Percentiles rank a stretch among this genome's conserved stretches.
Conservation (phyloP, 2,797 vertebrate species). For the Anolis apletophallus region DNA sequence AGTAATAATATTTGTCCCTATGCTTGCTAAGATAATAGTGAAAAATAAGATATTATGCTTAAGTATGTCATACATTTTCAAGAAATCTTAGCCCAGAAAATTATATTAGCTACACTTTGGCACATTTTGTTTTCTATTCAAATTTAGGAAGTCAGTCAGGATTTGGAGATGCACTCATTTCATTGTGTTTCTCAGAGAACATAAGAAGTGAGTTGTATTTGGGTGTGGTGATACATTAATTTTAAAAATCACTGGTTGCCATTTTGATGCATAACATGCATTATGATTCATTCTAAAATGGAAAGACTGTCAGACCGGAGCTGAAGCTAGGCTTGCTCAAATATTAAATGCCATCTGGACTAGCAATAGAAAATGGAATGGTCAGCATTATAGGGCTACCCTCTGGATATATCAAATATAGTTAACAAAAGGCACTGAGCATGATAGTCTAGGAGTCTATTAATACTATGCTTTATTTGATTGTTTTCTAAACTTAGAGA, state of each 20-base stretch:
- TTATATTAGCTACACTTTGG: slow-evolving; percentile 6
- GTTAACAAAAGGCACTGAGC: not conserved
- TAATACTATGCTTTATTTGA: not conserved
- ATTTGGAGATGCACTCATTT: not conserved
- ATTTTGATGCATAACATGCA: not conserved
- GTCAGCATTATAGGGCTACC: not conserved
- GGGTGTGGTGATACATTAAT: no score
- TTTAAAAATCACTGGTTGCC: not conserved
- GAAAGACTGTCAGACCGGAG: not conserved
- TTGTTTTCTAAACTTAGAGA: not conserved
- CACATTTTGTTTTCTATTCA: slow-evolving; percentile 1
- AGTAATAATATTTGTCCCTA: slow-evolving; percentile 34
- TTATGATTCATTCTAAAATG: not conserved
- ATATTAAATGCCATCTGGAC: not conserved
- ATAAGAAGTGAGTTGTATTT: not conserved
- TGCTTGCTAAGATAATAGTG: slow-evolving; percentile 19
- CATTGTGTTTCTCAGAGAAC: not conserved
- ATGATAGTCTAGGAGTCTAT: not conserved
- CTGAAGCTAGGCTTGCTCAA: no score
- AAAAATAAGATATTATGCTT: slow-evolving; percentile 28
- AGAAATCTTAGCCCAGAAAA: not conserved
- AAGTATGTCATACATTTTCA: slow-evolving; percentile 35
- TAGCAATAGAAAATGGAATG: no score
- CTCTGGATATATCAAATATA: not conserved
- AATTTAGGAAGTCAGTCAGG: not conserved